A percentile compares a stretch with the other conserved stretches of the same genome.
Evolutionary conservation across 2,888 invertebrate species (phyloP).

Genomic region (Cybosia mesomella): DNA sequence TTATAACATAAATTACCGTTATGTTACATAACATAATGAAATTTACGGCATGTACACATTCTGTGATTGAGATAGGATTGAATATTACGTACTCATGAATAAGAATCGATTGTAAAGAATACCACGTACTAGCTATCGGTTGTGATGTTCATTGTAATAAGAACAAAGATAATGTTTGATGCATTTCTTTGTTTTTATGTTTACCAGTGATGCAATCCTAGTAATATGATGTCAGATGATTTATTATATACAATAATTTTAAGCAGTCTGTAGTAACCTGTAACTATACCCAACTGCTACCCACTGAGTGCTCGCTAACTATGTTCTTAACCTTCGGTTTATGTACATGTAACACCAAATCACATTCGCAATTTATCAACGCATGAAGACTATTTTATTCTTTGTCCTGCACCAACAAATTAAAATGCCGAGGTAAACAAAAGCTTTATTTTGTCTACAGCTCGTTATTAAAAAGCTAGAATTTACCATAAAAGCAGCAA

Average conservation of each 20-base stretch:
- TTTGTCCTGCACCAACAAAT: background rate
- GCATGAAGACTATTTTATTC: background rate
- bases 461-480: constrained; percentile 29
- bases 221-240: constrained; percentile 37
- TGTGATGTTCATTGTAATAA: constrained; percentile 43
- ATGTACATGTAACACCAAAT: constrained; percentile 20
- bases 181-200: constrained; percentile 41
- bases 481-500: constrained; percentile 38
- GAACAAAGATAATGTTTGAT: constrained; percentile 46
- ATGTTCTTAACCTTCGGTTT: constrained; percentile 18
- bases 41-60: constrained; percentile 34
- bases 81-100: constrained; percentile 44
- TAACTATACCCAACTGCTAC: constrained; percentile 5
- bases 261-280: constrained; percentile 17
- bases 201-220: constrained; percentile 38
- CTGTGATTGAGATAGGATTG: constrained; percentile 42
- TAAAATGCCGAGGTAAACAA: background rate
- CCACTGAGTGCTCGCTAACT: constrained; percentile 6
- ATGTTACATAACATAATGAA: constrained; percentile 31
- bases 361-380: constrained; percentile 2
- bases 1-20: constrained; percentile 33
- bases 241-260: constrained; percentile 27
- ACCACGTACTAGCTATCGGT: constrained; percentile 51
- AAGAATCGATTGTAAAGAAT: constrained; percentile 42
- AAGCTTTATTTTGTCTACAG: constrained; percentile 5